Conservation (phyloP, 2,113 vertebrate species). For the Aegithalos caudatus region DNA sequence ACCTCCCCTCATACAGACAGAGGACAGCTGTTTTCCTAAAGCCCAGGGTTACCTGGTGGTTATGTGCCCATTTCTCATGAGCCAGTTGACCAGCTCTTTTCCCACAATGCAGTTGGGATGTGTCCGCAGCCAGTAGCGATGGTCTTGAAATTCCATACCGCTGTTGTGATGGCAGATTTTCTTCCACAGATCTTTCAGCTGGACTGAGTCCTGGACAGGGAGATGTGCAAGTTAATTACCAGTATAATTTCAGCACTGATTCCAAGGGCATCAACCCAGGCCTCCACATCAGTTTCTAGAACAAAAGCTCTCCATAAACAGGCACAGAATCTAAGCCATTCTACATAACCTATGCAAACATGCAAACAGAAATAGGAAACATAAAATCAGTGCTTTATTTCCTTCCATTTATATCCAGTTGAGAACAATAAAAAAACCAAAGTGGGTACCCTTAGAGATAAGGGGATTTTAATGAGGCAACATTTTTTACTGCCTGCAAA, state of each 20-base stretch:
- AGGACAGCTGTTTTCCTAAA: neutral
- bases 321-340: neutral
- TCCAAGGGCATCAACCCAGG: neutral
- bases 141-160: slow-evolving; percentile 99
- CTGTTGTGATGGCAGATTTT: slow-evolving; percentile 96
- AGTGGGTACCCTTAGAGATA: neutral
- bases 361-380: neutral
- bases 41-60: slow-evolving; percentile 81
- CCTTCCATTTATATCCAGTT: neutral
- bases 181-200: slow-evolving; percentile 96
- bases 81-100: slow-evolving; percentile 98
- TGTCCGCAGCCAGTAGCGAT: slow-evolving; percentile 95
- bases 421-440: neutral
- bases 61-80: slow-evolving; percentile 93
- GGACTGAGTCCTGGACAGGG: slow-evolving; percentile 87
- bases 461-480: neutral
- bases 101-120: slow-evolving; percentile 98
- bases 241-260: neutral
- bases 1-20: neutral
- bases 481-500: neutral
- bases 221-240: neutral
- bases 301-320: neutral
- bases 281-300: neutral
- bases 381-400: neutral
- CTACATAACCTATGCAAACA: neutral